Conservation (phyloP, 2,888 invertebrate genomes). For the Julus scanicus region DNA sequence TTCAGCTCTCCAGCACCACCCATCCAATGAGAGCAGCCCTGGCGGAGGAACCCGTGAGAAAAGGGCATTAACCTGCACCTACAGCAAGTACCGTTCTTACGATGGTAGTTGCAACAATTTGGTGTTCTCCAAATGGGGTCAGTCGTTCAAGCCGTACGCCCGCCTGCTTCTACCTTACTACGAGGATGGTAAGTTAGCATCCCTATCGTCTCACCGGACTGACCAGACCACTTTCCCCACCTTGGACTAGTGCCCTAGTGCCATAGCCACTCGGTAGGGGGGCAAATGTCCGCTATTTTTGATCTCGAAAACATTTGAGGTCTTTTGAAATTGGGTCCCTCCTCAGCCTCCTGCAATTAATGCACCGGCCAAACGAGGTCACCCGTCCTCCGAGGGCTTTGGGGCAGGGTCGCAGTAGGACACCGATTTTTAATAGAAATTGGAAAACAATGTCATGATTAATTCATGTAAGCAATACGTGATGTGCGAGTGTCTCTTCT, state of each 20-base stretch:
- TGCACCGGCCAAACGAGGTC: not conserved
- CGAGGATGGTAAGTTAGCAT: constrained; percentile 73
- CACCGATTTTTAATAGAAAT: not conserved
- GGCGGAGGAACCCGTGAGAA: not conserved
- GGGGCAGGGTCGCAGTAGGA: not conserved
- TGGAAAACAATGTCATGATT: not conserved
- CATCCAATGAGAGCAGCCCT: not conserved
- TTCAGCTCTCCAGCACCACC: not conserved
- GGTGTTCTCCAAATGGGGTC: constrained; percentile 75
- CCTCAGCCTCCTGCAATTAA: not conserved
- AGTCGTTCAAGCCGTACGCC: constrained; percentile 78
- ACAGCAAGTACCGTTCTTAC: constrained; percentile 71
- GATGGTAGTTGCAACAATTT: constrained; percentile 84
- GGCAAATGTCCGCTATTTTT: not conserved
- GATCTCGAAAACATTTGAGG: not conserved
- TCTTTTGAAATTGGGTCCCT: not conserved
- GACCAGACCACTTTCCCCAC: constrained; percentile 12
- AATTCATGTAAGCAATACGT: constrained; percentile 7
- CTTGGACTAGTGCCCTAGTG: constrained; percentile 45
- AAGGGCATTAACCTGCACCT: not conserved
- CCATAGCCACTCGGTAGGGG: not conserved
- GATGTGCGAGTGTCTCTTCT: not conserved
- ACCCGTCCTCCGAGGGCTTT: not conserved
- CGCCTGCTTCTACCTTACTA: constrained; percentile 80
- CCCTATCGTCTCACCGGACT: not conserved